Percentiles rank a stretch among this genome's conserved stretches.
Conservation (phyloP, 2,113 vertebrate genomes). For the Muntiacus reevesi region DNA sequence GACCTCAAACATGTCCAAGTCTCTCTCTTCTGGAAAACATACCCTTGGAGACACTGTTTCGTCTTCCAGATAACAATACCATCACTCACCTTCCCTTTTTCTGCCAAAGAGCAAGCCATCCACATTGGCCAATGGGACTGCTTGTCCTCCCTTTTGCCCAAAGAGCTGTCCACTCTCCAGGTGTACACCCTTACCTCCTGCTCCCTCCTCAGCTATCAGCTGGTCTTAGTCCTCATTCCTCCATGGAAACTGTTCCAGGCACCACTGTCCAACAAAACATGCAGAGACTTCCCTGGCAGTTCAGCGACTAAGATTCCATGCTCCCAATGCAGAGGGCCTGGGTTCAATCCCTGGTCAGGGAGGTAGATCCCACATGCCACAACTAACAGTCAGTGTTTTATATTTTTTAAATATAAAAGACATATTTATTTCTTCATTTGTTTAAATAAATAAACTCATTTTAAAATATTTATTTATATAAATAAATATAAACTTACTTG, state of each 20-base stretch:
- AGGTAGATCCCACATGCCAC: background rate
- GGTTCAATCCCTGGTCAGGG: background rate
- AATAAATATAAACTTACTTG: background rate
- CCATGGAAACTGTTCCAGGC: background rate
- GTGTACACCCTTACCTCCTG: background rate
- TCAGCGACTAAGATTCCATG: background rate
- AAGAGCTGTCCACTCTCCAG: background rate
- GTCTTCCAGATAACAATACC: background rate
- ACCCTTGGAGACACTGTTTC: too few relatives aligned
- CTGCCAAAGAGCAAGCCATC: background rate
- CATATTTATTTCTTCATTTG: background rate
- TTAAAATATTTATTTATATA: background rate
- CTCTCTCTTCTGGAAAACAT: background rate
- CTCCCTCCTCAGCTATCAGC: background rate
- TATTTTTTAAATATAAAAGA: background rate
- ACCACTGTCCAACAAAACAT: background rate
- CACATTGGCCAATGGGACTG: background rate
- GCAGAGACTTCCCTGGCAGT: background rate
- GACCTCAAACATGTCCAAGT: background rate
- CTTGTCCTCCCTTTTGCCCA: background rate
- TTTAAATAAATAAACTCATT: background rate
- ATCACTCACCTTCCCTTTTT: background rate
- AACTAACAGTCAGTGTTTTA: background rate
- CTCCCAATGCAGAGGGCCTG: background rate
- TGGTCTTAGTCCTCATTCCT: background rate